Conservation (phyloP, 2,888 invertebrate species). For the Cantharis lateralis region DNA sequence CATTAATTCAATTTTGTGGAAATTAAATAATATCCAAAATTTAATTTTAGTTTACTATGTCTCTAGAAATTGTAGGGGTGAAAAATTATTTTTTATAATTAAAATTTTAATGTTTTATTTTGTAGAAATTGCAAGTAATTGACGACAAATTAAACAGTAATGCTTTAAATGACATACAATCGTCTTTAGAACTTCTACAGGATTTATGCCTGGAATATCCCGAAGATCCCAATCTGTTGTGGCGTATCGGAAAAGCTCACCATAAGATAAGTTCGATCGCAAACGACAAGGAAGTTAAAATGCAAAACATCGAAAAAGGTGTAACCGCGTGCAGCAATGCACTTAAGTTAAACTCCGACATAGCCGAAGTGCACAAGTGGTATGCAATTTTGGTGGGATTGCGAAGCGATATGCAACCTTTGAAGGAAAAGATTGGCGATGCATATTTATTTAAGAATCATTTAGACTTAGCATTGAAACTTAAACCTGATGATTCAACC, state of each 20-base stretch:
- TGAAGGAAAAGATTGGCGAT: constrained; percentile 67
- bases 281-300: constrained; percentile 37
- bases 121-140: constrained; percentile 7
- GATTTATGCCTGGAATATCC: constrained; percentile 47
- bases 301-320: constrained; percentile 46
- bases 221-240: constrained; percentile 46
- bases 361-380: constrained; percentile 73
- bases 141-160: constrained; percentile 16
- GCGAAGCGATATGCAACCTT: constrained; percentile 63
- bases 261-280: constrained; percentile 42
- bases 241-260: constrained; percentile 51
- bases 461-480: constrained; percentile 65
- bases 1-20: not conserved
- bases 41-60: not conserved
- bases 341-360: constrained; percentile 57
- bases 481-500: constrained; percentile 65
- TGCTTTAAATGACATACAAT: not conserved
- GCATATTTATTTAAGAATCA: constrained; percentile 70
- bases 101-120: not conserved
- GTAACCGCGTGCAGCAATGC: constrained; percentile 62
- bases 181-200: constrained; percentile 31
- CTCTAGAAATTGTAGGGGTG: too few species aligned
- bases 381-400: constrained; percentile 70
- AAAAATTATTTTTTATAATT: not conserved
- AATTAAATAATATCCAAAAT: not conserved